These are phyloP conservation scores for Indri indri DNA, from an alignment of 2,113 vertebrate species.

Conservation along the genomic window DNA sequence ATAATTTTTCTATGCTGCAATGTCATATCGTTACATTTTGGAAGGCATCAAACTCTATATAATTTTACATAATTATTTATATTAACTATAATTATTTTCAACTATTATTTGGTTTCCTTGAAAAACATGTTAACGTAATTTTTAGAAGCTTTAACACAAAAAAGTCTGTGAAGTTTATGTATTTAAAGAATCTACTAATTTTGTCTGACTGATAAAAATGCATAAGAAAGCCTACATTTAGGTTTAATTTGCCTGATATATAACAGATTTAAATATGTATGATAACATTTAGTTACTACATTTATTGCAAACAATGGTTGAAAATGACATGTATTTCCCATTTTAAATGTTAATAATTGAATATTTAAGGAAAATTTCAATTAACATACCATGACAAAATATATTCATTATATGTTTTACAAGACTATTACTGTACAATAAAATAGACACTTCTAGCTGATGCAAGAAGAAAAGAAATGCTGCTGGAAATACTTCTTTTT, in stretches of 20 bases:
- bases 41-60: not conserved
- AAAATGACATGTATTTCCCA: not conserved
- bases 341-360: slow-evolving; percentile 31
- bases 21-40: not conserved
- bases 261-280: slow-evolving; percentile 4
- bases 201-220: not conserved
- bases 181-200: not conserved
- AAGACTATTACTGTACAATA: slow-evolving; percentile 50
- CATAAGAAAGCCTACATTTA: not conserved
- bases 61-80: slow-evolving; percentile 28
- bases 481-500: slow-evolving; percentile 40
- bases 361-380: slow-evolving; percentile 1
- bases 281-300: not conserved
- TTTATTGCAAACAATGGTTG: not conserved
- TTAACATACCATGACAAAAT: not conserved
- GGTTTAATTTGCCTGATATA: not conserved
- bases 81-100: not conserved
- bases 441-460: slow-evolving; percentile 26
- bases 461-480: slow-evolving; percentile 19
- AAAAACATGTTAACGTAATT: not conserved
- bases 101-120: not conserved
- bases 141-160: not conserved
- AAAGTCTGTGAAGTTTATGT: not conserved
- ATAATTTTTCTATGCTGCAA: not conserved
- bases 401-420: slow-evolving; percentile 48